Conservation (phyloP, 2,888 invertebrate genomes). For the Lasioglossum leucozonium region DNA sequence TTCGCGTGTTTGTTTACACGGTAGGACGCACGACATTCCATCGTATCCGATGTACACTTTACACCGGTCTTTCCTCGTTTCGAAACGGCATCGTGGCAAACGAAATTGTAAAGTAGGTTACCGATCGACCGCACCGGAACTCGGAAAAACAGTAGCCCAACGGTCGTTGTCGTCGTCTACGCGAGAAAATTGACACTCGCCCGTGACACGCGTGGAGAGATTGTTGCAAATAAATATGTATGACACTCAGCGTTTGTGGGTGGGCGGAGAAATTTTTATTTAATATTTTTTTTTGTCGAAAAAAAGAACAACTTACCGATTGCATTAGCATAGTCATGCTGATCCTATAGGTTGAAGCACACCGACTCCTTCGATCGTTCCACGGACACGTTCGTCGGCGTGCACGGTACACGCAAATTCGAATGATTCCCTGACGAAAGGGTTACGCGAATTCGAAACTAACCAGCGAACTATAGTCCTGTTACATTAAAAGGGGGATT, state of each 20-base stretch:
- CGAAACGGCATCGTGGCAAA: conserved; percentile 19
- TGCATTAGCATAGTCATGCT: conserved; percentile 77
- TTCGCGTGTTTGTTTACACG: conserved; percentile 65
- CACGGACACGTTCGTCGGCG: conserved; percentile 28
- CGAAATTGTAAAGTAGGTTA: conserved; percentile 56
- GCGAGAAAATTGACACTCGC: conserved; percentile 26
- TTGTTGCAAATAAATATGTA: not conserved
- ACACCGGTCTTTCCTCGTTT: conserved; percentile 20
- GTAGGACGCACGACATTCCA: conserved; percentile 60
- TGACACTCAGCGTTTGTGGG: too few species aligned
- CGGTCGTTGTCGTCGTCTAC: too few species aligned
- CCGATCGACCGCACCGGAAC: conserved; percentile 49
- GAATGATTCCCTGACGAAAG: not conserved
- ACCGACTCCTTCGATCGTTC: conserved; percentile 29
- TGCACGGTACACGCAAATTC: conserved; percentile 21
- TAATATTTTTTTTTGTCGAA: too few species aligned
- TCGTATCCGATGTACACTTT: conserved; percentile 35
- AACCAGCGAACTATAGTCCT: conserved; percentile 43
- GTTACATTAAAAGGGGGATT: conserved; percentile 37
- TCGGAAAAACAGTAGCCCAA: not conserved
- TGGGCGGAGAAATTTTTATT: not conserved
- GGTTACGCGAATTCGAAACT: conserved; percentile 35
- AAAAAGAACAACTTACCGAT: conserved; percentile 74
- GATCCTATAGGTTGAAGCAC: conserved; percentile 36
- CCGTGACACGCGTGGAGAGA: not conserved